Conservation (phyloP, 2,113 vertebrate species). For the Nibea albiflora region DNA sequence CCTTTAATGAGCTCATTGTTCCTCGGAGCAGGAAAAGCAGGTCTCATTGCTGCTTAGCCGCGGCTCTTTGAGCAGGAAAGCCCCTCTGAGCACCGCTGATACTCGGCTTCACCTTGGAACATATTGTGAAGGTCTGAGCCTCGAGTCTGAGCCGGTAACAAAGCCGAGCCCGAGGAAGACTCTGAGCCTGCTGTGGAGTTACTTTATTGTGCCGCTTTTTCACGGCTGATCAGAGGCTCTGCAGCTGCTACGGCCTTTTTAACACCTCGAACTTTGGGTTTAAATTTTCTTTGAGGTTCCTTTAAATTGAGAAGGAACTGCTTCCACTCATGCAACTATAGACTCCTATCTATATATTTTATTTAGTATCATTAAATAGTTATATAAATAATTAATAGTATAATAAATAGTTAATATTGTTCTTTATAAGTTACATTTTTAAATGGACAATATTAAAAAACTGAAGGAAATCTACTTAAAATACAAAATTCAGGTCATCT, state of each 20-base stretch:
- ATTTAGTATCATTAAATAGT: neutral
- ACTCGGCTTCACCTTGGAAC: slow-evolving; percentile 52
- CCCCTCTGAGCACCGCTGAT: slow-evolving; percentile 72
- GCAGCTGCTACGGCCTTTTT: slow-evolving; percentile 40
- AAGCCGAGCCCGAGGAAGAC: slow-evolving; percentile 52
- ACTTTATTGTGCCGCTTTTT: slow-evolving; percentile 47
- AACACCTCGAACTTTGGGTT: slow-evolving; percentile 4
- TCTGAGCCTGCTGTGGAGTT: slow-evolving; percentile 34
- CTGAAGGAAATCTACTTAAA: neutral
- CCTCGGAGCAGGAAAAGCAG: slow-evolving; percentile 69
- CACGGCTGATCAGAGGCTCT: slow-evolving; percentile 35
- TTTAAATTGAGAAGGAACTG: neutral
- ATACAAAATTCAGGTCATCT: neutral
- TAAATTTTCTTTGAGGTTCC: neutral
- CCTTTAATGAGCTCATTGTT: slow-evolving; percentile 83
- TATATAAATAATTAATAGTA: no score
- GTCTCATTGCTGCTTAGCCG: slow-evolving; percentile 77
- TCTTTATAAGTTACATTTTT: neutral
- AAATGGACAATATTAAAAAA: neutral
- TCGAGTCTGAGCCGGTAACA: slow-evolving; percentile 60
- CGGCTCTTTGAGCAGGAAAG: slow-evolving; percentile 75
- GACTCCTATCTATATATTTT: neutral
- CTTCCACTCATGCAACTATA: neutral
- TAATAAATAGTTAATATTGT: no score
- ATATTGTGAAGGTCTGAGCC: slow-evolving; percentile 67